phyloP scores from a whole-genome alignment of 2,797 vertebrate genomes.

The Tenualosa ilisha region DNA sequence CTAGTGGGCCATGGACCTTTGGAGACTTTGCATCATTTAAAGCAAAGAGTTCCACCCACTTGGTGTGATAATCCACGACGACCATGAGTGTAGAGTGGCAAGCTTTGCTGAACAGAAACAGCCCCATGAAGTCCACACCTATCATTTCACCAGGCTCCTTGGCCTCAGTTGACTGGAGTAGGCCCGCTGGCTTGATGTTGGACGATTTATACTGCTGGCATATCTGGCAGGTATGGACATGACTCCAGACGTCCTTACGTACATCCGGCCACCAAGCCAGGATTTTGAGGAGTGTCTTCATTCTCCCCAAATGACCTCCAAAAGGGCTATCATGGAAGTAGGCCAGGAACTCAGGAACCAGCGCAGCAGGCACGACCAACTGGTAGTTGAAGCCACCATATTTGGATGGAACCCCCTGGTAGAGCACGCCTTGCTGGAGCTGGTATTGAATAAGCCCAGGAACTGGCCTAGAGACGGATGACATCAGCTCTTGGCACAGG shows the following conservation, averaged over 20 bases:
- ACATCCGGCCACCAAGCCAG: conserved; percentile 6
- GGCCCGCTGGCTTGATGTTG: neutral
- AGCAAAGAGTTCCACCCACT: neutral
- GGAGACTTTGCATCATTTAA: too few relatives aligned
- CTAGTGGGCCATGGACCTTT: too few relatives aligned
- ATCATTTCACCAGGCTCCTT: neutral
- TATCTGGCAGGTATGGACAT: neutral
- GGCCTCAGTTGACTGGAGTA: neutral
- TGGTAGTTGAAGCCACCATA: neutral
- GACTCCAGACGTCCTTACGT: conserved; percentile 20
- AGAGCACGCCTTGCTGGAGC: neutral
- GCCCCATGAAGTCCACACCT: neutral
- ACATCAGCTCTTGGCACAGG: neutral
- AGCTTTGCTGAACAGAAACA: neutral
- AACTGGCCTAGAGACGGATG: neutral
- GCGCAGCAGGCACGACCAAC: neutral
- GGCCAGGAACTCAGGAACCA: neutral
- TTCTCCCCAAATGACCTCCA: neutral
- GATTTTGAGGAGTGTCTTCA: conserved; percentile 2
- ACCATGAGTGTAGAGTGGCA: neutral
- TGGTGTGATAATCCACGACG: neutral
- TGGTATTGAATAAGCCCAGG: neutral
- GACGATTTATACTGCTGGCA: conserved; percentile 12
- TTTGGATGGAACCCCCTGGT: neutral
- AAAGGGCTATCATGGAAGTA: neutral